Evolutionary conservation across 2,113 vertebrate species (phyloP), one percentile per base, ranked within the genome.

Genomic region (Percopsis transmontana): DNA sequence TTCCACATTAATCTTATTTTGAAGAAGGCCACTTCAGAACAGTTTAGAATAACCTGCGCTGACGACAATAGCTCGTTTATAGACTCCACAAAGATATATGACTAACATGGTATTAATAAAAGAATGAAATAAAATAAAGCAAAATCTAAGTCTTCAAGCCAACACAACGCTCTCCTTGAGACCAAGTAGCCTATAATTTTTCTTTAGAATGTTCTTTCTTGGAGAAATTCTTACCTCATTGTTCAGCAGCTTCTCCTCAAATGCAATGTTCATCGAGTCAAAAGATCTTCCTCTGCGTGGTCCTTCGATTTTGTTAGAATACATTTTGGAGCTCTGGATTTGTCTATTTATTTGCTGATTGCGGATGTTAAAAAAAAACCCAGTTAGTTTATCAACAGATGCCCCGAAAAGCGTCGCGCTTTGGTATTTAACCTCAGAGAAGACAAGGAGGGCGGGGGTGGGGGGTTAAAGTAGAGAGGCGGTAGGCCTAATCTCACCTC

Each of bases 231-330:
- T 86, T 76, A 95, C 94, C 93, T 94, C 93, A 72, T 94, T 93
- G 67, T 92, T 92, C 15, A 93, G 86, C 42, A 92, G 90, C 53
- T 94, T 93, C 24, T 93, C 93, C 27, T 93, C 94, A 63, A 91
- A 85, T 50, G 81, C 89, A 27, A 91, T 80, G 81, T 92, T 94
- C 70, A 92, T 90, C 33, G 93, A 92, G 79, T 96, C 94, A 83
- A 93, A 92, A 14, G 94, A 94, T 27, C 87, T 83, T 12, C 91
- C 94, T 75, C 93, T 87, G 16, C 91, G 88, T n/a, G 93, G 91
- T 38, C 85, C 88, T 15, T 93, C 92, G n/a, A 84, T 75, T 81
- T 89, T 88, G 75, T 82, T 89, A 40, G 91, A 91, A 82, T 91
- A 94, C 92, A 94, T 94, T 68, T 70, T 90, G 75, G 81, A 66